A percentile compares a stretch with the other conserved stretches of the same genome.
Evolutionary conservation across 2,888 invertebrate species (phyloP).

Genomic region (Pogonocherus hispidulus): DNA sequence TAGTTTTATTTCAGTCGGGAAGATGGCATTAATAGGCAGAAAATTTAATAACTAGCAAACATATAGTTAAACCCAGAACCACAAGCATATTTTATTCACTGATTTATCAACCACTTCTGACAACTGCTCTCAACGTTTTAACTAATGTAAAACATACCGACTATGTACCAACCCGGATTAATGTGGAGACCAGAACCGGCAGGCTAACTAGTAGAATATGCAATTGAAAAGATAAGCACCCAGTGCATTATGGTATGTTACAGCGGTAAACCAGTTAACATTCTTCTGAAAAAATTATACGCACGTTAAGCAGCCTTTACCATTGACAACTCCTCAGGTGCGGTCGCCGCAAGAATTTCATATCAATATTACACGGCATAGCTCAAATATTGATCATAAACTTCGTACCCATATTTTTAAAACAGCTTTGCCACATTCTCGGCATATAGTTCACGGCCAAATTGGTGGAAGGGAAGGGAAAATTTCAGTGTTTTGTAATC

Average conservation of each 20-base stretch:
- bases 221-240: too few species aligned
- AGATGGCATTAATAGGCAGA: too few species aligned
- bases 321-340: slow-evolving; percentile 22
- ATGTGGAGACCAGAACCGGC: too few species aligned
- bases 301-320: not conserved
- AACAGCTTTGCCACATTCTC: slow-evolving; percentile 10
- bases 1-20: too few species aligned
- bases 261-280: slow-evolving; percentile 5
- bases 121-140: too few species aligned
- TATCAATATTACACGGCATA: slow-evolving; percentile 8
- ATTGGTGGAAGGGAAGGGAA: not conserved
- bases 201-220: too few species aligned
- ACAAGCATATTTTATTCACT: too few species aligned
- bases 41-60: too few species aligned
- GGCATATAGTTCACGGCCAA: slow-evolving; percentile 19
- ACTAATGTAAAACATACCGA: too few species aligned
- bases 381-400: not conserved
- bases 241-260: not conserved
- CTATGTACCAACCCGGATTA: too few species aligned
- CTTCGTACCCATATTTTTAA: slow-evolving; percentile 4
- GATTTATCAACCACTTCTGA: too few species aligned
- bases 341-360: slow-evolving; percentile 23
- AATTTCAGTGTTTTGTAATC: slow-evolving; percentile 21
- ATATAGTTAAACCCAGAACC: too few species aligned
- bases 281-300: not conserved